Evolutionary conservation across 2,113 vertebrate species (phyloP), one percentile per base, ranked within the genome.

Genomic region (Synchiropus splendidus): DNA sequence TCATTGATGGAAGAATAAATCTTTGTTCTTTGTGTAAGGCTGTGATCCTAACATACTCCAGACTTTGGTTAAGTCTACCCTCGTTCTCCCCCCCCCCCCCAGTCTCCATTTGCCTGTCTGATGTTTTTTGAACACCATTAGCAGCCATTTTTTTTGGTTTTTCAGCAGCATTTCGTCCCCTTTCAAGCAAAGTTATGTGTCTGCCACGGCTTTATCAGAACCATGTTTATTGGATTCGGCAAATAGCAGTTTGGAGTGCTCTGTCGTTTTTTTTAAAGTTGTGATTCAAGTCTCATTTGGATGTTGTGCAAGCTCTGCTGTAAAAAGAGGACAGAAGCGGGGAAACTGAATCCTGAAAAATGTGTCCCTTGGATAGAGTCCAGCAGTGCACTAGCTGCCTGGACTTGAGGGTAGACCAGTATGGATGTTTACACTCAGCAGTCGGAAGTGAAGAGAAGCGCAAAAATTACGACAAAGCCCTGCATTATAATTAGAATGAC

Each of bases 271-370:
- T 8, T 27, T 27, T 27, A 27, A 27, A n/a, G n/a, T 27, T 27
- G 4, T 8, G 8, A 27, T 27, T 27, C 4, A 8, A 27, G 21
- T 18, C 34, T 34, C 8, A 27, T 48, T 42, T 52, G 48, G 50
- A 36, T 42, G 42, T 50, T 70, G 27, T 37, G 67, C 39, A 36
- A 54, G 57, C 48, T 55, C 34, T 47, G 16, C 51, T 54, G 55
- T 66, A 42, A 45, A 68, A 75, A 49, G 50, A 37, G 64, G 58
- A 69, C 68, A 61, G 61, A 70, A 45, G 45, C 63, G 46, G 49
- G 80, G 83, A 82, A 85, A 85, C 69, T 3, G 46, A 84, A 83
- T 78, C 77, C 79, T 69, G 68, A 80, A 81, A 84, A 83, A 85
- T 84, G 75, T 72, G 71, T 71, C 48, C 70, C 50, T 80, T 85